Evolutionary conservation across 37 sponge, comb jelly and placozoan genomes (phyloP).

Genomic region (Lycopodina hypogea): DNA sequence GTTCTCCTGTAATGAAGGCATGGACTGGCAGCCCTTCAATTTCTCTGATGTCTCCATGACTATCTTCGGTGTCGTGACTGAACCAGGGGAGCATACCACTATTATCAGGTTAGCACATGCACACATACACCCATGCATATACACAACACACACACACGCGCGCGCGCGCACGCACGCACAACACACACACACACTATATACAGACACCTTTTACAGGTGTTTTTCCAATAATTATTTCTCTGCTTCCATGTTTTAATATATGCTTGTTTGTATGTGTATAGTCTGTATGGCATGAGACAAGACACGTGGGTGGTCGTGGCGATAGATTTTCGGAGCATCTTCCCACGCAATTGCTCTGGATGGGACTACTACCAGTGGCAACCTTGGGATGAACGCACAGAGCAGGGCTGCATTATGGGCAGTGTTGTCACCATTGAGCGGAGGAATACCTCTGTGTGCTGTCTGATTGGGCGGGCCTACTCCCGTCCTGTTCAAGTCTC

Average conservation of each 20-base stretch:
- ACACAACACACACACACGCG: no score
- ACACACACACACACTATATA: no score
- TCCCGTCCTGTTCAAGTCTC: conserved; percentile 14
- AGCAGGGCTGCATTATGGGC: conserved; percentile 72
- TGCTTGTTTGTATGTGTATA: conserved; percentile 5
- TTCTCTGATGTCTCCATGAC: conserved; percentile 36
- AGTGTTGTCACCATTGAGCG: conserved; percentile 55
- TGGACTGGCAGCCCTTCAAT: conserved; percentile 66
- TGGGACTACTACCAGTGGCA: conserved; percentile 65
- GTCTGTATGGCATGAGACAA: conserved; percentile 52
- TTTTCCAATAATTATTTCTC: no score
- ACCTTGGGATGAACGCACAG: conserved; percentile 47
- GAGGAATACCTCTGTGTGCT: conserved; percentile 49
- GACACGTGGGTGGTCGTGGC: conserved; percentile 59
- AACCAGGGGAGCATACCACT: conserved; percentile 88
- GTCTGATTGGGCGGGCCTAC: conserved; percentile 73
- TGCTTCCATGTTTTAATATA: no score
- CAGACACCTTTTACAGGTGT: no score
- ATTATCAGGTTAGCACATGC: conserved; percentile 52
- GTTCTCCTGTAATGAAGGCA: conserved; percentile 89
- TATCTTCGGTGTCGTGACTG: conserved; percentile 84
- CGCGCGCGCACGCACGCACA: no score
- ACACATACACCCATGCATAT: no score
- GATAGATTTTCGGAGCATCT: conserved; percentile 47
- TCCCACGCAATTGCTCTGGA: conserved; percentile 18